Base-by-base conservation (phyloP, 2,113 vertebrate species). In the Anolis sagrei region DNA sequence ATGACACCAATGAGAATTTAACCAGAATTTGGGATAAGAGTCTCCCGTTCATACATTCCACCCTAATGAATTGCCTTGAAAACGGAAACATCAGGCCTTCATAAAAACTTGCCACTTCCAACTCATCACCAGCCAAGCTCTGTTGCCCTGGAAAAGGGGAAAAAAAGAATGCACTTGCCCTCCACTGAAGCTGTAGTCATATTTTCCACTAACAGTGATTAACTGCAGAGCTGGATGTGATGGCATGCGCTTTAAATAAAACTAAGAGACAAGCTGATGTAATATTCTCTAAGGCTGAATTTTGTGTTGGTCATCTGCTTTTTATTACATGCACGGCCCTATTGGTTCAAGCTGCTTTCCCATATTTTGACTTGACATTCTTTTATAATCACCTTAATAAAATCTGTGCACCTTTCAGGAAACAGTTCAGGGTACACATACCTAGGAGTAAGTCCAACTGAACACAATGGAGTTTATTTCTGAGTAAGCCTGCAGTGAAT, bases 231-330 rank as follows among this genome's bases (percentile, higher is more conserved):
- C 87, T 90, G 81, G 90, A 93, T 93, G 91, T 82, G 90, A 92
- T 95, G 93, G 94, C 93, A 94, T 93, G 91, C 93, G 93, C 94
- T 94, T 93, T 92, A 94, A 92, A 91, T 94, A 94, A 93, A 92
- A 88, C 87, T 64, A 80, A 81, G 90, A 92, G 92, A 80, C 90
- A 89, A 91, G 87, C 89, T 95, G 93, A 94, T 92, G 94, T 94
- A 93, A 95, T 92, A 75, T 48, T 92, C 86, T 94, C 80, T 86
- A 87, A 58, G 84, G 68, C 85, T 78, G 58, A 51, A 61, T 83
- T 73, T 64, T 64, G 27, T 11, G n/a, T 76, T 58, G 34, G 44
- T n/a, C 32, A 79, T 76, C 83, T 86, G 36, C 13, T 92, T 92
- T 25, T 39, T 79, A 79, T 79, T 79, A 73, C 34, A 85, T 19